Base-by-base conservation (phyloP, 2,113 vertebrate genomes). In the Centropristis striata region DNA sequence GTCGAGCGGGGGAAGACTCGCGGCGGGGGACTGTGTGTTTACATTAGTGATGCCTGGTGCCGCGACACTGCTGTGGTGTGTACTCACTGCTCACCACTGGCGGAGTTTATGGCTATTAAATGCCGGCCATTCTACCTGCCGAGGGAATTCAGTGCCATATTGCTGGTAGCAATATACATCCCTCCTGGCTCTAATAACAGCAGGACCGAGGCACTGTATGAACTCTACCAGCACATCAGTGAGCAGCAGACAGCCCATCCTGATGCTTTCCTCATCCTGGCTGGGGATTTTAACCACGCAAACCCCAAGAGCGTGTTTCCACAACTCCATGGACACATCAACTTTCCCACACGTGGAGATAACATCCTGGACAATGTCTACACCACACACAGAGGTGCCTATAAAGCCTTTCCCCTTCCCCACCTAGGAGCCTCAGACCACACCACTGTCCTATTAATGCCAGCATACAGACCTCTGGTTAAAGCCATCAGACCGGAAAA, bases 121-220 rank as follows among this genome's bases (percentile, higher is more conserved):
- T 79, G 54, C 23, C 20, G 2, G 4, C 50, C 12, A 1, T 53
- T 25, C 12, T 53, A 25, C 23, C 50, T 53, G 2, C 12, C 2
- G 50, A 53, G 23, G 50, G 23, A 53, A 9, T 25, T 53, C 6
- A 25, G 12, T 1, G 42, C 2, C 47, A 57, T 81, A 1, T 4
- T 86, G 39, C 28, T 85, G 1, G 74, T 65, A 0, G 63, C 74
- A 37, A 63, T 57, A 20, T 78, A 86, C 54, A 82, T 82, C 25
- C 70, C 71, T n/a, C 67, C 59, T 2, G 47, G 6, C 55, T 6
- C 28, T 14, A 81, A 61, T 49, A 77, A n/a, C 71, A 74, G 20
- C 10, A 72, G 57, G 27, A 70, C 18, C 4, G 61, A 18, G 49
- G 63, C 76, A 78, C 68, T 84, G 0, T 5, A 21, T n/a, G 28